A percentile compares a stretch with the other conserved stretches of the same genome.
Conservation (phyloP, 2,113 vertebrate species). For the Gobius niger region DNA sequence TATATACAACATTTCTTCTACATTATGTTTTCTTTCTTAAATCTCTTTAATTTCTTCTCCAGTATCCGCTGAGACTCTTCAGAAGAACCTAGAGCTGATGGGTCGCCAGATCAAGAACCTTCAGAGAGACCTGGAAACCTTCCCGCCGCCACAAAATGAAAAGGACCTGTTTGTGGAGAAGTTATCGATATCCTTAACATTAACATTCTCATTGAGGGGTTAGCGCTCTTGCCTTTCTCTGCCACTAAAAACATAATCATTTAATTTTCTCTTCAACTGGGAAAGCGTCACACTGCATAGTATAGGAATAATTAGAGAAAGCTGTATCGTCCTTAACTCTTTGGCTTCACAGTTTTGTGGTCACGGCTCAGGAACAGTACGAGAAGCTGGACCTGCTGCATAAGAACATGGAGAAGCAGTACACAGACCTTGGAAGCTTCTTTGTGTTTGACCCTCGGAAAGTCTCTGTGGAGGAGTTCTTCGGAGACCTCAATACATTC, state of each 20-base stretch:
- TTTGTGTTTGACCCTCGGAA: conserved; percentile 85
- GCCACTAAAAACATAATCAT: too few species aligned
- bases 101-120: conserved; percentile 79
- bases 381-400: conserved; percentile 83
- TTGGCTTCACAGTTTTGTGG: conserved; percentile 78
- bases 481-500: conserved; percentile 84
- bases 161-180: conserved; percentile 83
- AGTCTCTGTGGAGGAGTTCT: conserved; percentile 81
- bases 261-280: too few species aligned
- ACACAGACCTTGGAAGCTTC: conserved; percentile 74
- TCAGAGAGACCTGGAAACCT: conserved; percentile 79
- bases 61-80: conserved; percentile 84
- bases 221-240: too few species aligned
- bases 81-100: conserved; percentile 86
- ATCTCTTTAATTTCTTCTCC: neutral
- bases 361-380: conserved; percentile 76
- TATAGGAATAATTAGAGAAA: neutral
- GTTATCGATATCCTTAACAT: conserved; percentile 82
- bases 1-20: neutral
- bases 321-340: conserved; percentile 72
- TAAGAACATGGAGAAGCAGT: conserved; percentile 85
- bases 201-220: neutral
- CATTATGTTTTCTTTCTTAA: neutral
- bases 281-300: too few species aligned
- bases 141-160: conserved; percentile 79